phyloP scores from a whole-genome alignment of 2,888 invertebrate genomes.

The Minunthozetes semirufus region DNA sequence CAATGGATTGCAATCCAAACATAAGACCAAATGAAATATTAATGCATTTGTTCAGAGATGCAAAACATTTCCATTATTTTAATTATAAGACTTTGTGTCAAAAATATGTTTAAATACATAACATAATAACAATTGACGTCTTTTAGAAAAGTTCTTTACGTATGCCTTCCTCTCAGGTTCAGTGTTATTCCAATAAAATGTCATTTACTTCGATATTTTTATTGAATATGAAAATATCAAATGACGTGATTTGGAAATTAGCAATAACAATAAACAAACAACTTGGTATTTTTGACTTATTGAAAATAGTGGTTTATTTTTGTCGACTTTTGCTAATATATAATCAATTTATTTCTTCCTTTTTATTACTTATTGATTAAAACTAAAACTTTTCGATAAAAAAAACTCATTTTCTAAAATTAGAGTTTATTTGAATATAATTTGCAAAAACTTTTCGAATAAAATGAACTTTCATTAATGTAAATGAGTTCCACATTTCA shows the following conservation, averaged over 20 bases:
- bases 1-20: not conserved
- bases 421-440: not conserved
- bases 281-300: too few species aligned
- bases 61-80: not conserved
- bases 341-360: not conserved
- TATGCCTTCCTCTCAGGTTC: too few species aligned
- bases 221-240: not conserved
- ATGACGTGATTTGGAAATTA: too few species aligned
- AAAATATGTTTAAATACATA: not conserved
- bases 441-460: not conserved
- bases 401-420: too few species aligned
- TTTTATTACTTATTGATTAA: not conserved
- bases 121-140: too few species aligned
- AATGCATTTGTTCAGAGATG: not conserved
- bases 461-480: too few species aligned
- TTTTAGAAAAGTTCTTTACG: too few species aligned
- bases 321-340: too few species aligned
- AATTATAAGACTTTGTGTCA: not conserved
- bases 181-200: not conserved
- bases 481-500: too few species aligned
- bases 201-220: not conserved
- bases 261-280: too few species aligned
- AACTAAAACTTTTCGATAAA: not conserved
- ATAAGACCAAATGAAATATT: not conserved
- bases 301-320: too few species aligned